phyloP scores from a whole-genome alignment of 2,888 invertebrate genomes.

The Nephrotoma appendiculata region DNA sequence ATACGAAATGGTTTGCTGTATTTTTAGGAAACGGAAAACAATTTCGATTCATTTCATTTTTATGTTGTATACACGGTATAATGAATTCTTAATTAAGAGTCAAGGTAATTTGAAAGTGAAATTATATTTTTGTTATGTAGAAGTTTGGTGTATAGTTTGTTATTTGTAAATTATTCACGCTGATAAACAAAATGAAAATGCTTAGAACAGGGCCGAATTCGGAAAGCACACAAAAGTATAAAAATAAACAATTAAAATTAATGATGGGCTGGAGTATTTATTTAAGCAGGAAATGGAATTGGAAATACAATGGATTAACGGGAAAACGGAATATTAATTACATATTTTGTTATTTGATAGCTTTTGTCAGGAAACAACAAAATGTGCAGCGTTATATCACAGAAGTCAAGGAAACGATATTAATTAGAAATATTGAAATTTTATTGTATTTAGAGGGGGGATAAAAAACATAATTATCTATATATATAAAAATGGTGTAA shows the following conservation, averaged over 20 bases:
- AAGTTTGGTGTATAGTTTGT: background rate
- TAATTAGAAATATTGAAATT: no score
- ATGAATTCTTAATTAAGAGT: background rate
- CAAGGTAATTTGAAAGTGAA: background rate
- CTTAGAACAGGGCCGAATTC: background rate
- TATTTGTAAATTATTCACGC: background rate
- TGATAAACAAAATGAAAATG: background rate
- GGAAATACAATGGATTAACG: background rate
- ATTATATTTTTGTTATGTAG: background rate
- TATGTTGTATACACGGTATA: background rate
- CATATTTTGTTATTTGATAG: background rate
- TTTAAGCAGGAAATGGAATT: background rate
- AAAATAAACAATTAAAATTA: background rate
- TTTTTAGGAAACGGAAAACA: background rate
- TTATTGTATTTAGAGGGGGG: no score
- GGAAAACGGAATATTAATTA: background rate
- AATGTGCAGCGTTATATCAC: no score
- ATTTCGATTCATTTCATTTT: background rate
- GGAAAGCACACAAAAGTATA: background rate
- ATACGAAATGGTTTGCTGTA: background rate
- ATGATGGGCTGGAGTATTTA: background rate
- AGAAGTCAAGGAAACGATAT: no score
- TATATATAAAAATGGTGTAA: no score
- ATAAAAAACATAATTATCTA: no score
- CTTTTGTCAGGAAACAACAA: background rate